phyloP scores from a whole-genome alignment of 2,113 vertebrate species.

The Chloropsis cyanopogon region DNA sequence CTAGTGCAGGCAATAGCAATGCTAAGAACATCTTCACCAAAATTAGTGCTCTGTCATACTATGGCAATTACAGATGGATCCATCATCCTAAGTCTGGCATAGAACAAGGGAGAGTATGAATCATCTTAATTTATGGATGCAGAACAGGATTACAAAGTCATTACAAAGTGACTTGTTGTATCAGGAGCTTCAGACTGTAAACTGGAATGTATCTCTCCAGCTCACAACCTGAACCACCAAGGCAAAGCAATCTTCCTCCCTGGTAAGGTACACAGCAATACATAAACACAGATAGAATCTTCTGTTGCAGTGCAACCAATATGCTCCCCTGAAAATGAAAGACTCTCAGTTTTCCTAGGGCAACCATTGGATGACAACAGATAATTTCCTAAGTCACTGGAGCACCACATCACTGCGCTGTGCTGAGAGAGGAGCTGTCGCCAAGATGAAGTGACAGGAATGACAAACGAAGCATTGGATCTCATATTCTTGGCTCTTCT shows the following conservation, averaged over 20 bases:
- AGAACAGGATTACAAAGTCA: background rate
- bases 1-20: background rate
- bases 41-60: background rate
- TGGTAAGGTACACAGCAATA: background rate
- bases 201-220: background rate
- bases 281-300: background rate
- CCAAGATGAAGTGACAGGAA: background rate
- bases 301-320: background rate
- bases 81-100: background rate
- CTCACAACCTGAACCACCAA: background rate
- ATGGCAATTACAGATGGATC: background rate
- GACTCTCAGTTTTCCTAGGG: background rate
- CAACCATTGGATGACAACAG: background rate
- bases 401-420: background rate
- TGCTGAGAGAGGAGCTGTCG: background rate
- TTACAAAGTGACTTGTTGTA: background rate
- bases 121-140: background rate
- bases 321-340: background rate
- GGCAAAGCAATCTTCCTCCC: background rate
- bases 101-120: background rate
- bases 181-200: background rate
- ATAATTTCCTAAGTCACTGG: background rate
- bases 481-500: background rate
- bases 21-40: background rate
- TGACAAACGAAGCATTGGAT: background rate